Evolutionary conservation across 2,113 vertebrate species (phyloP), one percentile per base, ranked within the genome.

Genomic region (Hystrix brachyura): DNA sequence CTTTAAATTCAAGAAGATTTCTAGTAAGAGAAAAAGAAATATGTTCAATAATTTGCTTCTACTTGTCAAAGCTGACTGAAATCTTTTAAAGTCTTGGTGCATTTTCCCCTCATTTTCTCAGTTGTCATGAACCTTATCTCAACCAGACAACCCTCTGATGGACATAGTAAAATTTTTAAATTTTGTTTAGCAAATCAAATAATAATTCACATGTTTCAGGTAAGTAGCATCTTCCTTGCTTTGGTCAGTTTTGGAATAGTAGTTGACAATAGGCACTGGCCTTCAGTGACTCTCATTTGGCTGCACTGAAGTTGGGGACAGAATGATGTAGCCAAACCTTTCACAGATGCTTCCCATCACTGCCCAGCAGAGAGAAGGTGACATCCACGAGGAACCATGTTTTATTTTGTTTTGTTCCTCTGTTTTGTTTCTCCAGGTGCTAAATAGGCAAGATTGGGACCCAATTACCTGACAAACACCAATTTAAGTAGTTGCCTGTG

Each of bases 1-100:
- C 19, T 94, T 88, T 25, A 93, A 85, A 11, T 60, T 72, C 10
- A 76, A 80, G 59, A 94, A 81, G 78, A 48, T 53, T 15, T 81
- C 32, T 51, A 81, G 86, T 38, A 76, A 13, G 7, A 80, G 14
- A 84, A 62, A 90, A 18, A 65, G 43, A 82, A 83, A 48, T n/a
- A 64, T 29, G 83, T 55, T 90, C 17, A 80, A 19, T 79, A 71
- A 71, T 51, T 67, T 27, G 21, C 29, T 95, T 93, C 34, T 14
- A 76, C 27, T 74, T 7, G 34, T 74, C 67, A 90, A 93, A 92
- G 60, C 43, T 46, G 19, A 94, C 18, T 71, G 3, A 81, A 71
- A 59, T 64, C 51, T 27, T 78, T 15, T 3, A 86, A 86, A 60
- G 46, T 55, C 38, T 64, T 55, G 21, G 1, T 72, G n/a, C 67